Conservation (phyloP, 1,140 invertebrate species). For the Drosophila burlai region DNA sequence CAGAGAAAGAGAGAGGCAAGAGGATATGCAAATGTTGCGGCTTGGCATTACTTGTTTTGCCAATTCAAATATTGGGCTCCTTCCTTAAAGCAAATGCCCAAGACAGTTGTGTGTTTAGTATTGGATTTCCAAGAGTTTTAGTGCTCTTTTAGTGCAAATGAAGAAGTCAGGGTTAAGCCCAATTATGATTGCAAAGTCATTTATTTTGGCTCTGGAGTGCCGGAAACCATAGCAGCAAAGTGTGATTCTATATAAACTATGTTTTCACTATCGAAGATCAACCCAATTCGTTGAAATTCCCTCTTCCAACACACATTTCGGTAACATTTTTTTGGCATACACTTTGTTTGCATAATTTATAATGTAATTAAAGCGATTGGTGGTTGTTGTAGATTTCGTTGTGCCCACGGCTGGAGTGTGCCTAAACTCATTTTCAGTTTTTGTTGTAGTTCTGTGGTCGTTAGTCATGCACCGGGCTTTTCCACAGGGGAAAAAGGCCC, state of each 20-base stretch:
- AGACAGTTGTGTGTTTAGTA: slow-evolving; percentile 2
- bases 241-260: slow-evolving; percentile 1
- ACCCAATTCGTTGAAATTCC: slow-evolving; percentile 8
- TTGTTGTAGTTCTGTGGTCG: slow-evolving; percentile 53
- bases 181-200: not conserved
- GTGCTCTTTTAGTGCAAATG: not conserved
- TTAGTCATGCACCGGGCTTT: slow-evolving; percentile 58
- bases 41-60: slow-evolving; percentile 4
- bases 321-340: not conserved
- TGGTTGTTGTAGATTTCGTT: slow-evolving; percentile 32
- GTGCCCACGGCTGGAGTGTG: not conserved
- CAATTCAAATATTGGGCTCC: slow-evolving; percentile 8
- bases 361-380: slow-evolving; percentile 61
- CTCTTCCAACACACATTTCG: slow-evolving; percentile 13
- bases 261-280: not conserved
- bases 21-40: slow-evolving; percentile 36
- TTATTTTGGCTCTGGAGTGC: not conserved
- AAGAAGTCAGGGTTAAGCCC: not conserved
- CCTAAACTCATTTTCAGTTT: slow-evolving; percentile 37
- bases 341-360: slow-evolving; percentile 54
- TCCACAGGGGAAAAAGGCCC: slow-evolving; percentile 24
- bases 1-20: not conserved
- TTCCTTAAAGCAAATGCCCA: not conserved
- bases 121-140: too few relatives aligned
- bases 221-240: not conserved